A percentile compares a stretch with the other conserved stretches of the same genome.
Conservation (phyloP, 2,888 invertebrate genomes). For the Alviniconcha strummeri region DNA sequence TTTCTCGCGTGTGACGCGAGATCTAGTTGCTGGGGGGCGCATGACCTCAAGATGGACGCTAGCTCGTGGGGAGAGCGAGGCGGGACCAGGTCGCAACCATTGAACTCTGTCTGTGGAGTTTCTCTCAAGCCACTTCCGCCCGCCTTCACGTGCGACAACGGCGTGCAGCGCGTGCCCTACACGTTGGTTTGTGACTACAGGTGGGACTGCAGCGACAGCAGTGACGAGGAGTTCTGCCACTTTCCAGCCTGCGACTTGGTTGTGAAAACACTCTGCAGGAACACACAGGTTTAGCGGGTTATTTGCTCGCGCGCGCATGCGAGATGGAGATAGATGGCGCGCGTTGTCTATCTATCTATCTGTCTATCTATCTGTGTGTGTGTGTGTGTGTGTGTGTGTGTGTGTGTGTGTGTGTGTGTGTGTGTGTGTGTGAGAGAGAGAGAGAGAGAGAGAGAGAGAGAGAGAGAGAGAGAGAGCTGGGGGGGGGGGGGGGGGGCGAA, state of each 20-base stretch:
- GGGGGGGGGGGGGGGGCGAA: no score
- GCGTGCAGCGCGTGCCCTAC: constrained; percentile 1
- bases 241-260: not conserved
- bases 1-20: constrained; percentile 1
- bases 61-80: no score
- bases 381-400: not conserved
- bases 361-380: not conserved
- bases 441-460: no score
- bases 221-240: constrained; percentile 9
- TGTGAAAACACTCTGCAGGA: no score
- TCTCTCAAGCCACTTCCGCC: not conserved
- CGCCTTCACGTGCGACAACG: not conserved
- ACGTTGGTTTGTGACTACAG: constrained; percentile 7
- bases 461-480: no score
- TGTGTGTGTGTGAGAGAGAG: not conserved
- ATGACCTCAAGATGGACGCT: not conserved
- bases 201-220: constrained; percentile 6
- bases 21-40: not conserved
- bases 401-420: not conserved
- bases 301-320: not conserved
- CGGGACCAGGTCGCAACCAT: no score
- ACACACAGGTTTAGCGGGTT: no score
- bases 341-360: not conserved
- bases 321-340: not conserved
- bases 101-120: not conserved